A percentile compares a stretch with the other conserved stretches of the same genome.
Evolutionary conservation across 1,140 invertebrate species (phyloP).

Genomic region (Tribolium castaneum): DNA sequence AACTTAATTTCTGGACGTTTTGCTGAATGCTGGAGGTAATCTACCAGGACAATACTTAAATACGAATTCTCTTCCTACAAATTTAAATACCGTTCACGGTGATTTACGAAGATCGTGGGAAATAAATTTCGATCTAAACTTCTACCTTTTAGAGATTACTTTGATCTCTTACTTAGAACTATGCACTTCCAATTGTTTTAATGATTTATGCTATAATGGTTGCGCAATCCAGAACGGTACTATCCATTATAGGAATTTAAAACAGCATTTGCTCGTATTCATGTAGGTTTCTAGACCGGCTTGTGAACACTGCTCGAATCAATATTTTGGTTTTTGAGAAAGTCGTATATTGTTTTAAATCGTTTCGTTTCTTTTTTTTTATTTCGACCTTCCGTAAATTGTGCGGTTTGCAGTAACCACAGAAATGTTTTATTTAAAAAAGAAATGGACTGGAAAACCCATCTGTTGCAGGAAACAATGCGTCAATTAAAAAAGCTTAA

Average conservation of each 20-base stretch:
- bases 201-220: constrained; percentile 12
- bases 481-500: constrained; percentile 7
- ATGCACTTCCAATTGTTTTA: constrained; percentile 25
- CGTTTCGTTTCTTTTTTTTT: background rate
- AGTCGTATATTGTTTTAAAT: background rate
- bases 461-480: background rate
- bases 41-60: constrained; percentile 33
- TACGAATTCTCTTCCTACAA: constrained; percentile 32
- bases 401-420: constrained; percentile 10
- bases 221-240: constrained; percentile 14
- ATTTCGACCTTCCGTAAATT: background rate
- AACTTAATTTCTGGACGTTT: constrained; percentile 28
- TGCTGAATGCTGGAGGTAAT: constrained; percentile 31
- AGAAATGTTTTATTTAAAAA: constrained; percentile 24
- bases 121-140: constrained; percentile 31
- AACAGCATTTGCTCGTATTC: constrained; percentile 17
- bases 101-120: constrained; percentile 31
- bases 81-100: constrained; percentile 35
- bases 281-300: constrained; percentile 24
- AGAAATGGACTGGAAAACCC: constrained; percentile 9
- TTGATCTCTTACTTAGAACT: constrained; percentile 22
- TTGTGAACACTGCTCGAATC: background rate
- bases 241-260: constrained; percentile 27
- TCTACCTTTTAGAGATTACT: constrained; percentile 15
- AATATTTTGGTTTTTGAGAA: too few species aligned